These are phyloP conservation scores for Endotricha flammealis DNA, from an alignment of 2,888 invertebrate genomes.

Conservation along the genomic window DNA sequence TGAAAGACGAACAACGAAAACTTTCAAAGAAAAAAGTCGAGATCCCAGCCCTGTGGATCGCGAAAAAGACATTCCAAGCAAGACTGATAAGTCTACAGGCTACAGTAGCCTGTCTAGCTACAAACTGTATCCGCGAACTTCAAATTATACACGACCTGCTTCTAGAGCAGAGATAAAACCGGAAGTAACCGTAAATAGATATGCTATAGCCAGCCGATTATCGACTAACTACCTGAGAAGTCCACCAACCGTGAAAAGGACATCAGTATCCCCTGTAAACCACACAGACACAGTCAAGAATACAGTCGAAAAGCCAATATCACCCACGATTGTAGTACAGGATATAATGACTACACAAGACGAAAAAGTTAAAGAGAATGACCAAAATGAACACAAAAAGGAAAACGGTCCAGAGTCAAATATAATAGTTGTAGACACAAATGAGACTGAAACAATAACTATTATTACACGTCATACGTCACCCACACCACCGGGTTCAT, in stretches of 20 bases:
- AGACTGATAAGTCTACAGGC: constrained; percentile 74
- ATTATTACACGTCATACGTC: constrained; percentile 88
- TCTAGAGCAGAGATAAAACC: constrained; percentile 50
- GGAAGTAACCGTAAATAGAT: constrained; percentile 52
- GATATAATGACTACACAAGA: constrained; percentile 26
- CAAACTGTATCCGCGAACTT: constrained; percentile 73
- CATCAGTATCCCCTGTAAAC: constrained; percentile 57
- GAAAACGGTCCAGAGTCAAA: constrained; percentile 8
- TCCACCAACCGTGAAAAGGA: constrained; percentile 55
- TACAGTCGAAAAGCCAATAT: constrained; percentile 38
- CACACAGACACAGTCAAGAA: constrained; percentile 36
- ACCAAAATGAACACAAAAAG: constrained; percentile 20
- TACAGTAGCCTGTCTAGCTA: constrained; percentile 71
- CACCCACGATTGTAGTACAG: constrained; percentile 31
- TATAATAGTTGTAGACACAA: constrained; percentile 31
- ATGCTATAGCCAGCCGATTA: constrained; percentile 61
- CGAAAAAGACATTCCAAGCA: constrained; percentile 76
- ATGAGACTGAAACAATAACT: constrained; percentile 70
- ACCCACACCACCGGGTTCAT: constrained; percentile 84
- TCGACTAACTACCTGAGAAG: constrained; percentile 64
- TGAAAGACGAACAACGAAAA: constrained; percentile 58
- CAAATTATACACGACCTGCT: constrained; percentile 53
- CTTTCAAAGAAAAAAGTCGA: constrained; percentile 63
- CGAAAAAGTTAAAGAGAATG: constrained; percentile 23
- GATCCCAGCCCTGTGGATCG: constrained; percentile 78